A percentile compares a stretch with the other conserved stretches of the same genome.
Evolutionary conservation across 2,888 invertebrate species (phyloP).

Genomic region (Agonopterix alstromeriana): DNA sequence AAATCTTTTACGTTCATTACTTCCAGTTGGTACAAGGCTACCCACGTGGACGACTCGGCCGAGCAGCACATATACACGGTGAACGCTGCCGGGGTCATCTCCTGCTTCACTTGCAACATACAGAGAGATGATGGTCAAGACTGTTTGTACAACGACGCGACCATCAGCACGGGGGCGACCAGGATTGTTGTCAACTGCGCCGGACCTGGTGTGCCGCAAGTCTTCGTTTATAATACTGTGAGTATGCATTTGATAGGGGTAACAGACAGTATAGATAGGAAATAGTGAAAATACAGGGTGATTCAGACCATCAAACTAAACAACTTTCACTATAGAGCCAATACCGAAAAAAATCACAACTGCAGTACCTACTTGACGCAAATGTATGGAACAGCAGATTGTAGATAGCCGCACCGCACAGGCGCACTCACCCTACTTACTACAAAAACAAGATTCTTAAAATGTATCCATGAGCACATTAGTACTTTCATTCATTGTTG

Average conservation of each 20-base stretch:
- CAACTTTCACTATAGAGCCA: too few species aligned
- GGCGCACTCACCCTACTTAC: too few species aligned
- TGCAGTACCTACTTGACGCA: too few species aligned
- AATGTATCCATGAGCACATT: too few species aligned
- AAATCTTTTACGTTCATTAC: not conserved
- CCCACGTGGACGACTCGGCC: slow-evolving; percentile 83
- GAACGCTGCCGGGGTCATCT: slow-evolving; percentile 64
- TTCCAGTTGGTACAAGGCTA: slow-evolving; percentile 90
- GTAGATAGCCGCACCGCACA: too few species aligned
- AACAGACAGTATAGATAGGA: too few species aligned
- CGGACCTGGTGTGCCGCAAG: slow-evolving; percentile 90
- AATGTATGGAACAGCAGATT: too few species aligned
- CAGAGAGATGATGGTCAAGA: slow-evolving; percentile 63
- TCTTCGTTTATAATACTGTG: slow-evolving; percentile 78
- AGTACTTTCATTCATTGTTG: too few species aligned
- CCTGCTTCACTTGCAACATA: slow-evolving; percentile 87
- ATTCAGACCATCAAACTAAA: too few species aligned
- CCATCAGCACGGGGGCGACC: slow-evolving; percentile 80
- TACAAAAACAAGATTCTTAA: too few species aligned
- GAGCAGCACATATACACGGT: slow-evolving; percentile 89
- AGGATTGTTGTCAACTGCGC: slow-evolving; percentile 86
- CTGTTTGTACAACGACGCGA: slow-evolving; percentile 83
- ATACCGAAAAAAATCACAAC: too few species aligned
- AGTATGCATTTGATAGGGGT: slow-evolving; percentile 16
- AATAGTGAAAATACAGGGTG: too few species aligned